Base-by-base conservation (phyloP, 2,888 invertebrate species). In the Hirtodrosophila cameraria region DNA sequence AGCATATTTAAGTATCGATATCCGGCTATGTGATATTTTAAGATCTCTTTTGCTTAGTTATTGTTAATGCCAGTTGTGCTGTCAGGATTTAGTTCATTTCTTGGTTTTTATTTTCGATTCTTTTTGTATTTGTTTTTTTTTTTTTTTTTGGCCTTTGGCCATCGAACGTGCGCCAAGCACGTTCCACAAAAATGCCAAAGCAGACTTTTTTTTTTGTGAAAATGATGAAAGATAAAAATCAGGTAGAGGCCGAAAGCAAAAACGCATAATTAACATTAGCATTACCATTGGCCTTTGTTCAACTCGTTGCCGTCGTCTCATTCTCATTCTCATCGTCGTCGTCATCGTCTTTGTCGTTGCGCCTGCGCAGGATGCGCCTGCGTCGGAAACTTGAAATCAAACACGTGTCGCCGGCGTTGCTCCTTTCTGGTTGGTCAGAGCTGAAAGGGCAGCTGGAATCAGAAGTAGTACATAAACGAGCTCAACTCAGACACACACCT, bases 381-480 rank as follows among this genome's bases (percentile, higher is more conserved):
- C 64, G 64, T 41, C 61, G 45, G 75, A 82, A 80, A 81, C 80
- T 82, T 76, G 81, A 84, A 82, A 82, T 82, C 82, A 82, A 82
- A 82, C 82, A 82, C 84, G 82, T 82, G 84, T 83, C 79, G 78
- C 41, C 39, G n/a, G 33, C 53, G 61, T 39, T 58, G 63, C 79
- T 62, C 35, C 64, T 62, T 63, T 73, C 82, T 80, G 80, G 75
- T 81, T 82, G 82, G 82, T 73, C 82, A 73, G 46, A n/a, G 30
- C 27, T 7, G 12, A 54, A 38, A 25, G 25, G 60, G 75, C 78
- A 81, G 78, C 75, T 77, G 77, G 42, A 70, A 70, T 36, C 23
- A 23, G 23, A n/a, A 15, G 42, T 33, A 54, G 53, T 39, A 18
- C 61, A 52, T n/a, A 39, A 42, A 59, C 42, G 62, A 52, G 52